Conservation (phyloP, 2,113 vertebrate genomes). For the Aptenodytes forsteri region DNA sequence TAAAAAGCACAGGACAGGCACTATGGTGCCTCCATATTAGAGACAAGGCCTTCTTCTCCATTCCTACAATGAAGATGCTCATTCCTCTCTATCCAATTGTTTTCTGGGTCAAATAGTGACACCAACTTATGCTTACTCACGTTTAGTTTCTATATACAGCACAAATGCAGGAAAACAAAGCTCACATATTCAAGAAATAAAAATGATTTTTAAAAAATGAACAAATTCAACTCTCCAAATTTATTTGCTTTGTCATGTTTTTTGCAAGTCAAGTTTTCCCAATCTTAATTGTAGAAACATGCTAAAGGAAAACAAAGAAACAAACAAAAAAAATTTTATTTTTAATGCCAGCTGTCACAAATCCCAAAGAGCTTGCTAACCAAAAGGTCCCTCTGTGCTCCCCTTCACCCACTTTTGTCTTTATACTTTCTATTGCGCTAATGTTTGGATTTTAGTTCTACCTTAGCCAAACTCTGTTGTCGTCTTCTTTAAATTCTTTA, state of each 20-base stretch:
- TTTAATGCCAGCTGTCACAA: background rate
- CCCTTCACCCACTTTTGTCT: background rate
- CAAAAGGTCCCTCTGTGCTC: background rate
- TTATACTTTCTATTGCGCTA: background rate
- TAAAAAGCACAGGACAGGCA: background rate
- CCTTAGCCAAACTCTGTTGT: background rate
- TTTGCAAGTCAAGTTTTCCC: background rate
- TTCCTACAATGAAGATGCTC: background rate
- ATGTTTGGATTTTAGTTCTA: background rate
- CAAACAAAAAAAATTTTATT: background rate
- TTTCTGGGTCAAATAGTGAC: background rate
- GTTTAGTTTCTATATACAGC: background rate
- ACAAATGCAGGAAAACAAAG: background rate
- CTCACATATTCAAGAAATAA: background rate
- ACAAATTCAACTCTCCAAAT: background rate
- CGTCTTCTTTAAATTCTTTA: background rate
- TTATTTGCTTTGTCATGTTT: background rate
- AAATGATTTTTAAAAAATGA: accelerated
- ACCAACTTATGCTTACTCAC: background rate
- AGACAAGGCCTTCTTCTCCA: background rate
- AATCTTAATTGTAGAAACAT: background rate
- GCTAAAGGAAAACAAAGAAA: background rate
- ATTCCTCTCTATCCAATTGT: background rate
- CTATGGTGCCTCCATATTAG: background rate
- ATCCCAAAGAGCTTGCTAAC: background rate